A percentile compares a stretch with the other conserved stretches of the same genome.
These are phyloP conservation scores for Squalus acanthias DNA, from an alignment of 2,797 vertebrate genomes.

Conservation along the genomic window DNA sequence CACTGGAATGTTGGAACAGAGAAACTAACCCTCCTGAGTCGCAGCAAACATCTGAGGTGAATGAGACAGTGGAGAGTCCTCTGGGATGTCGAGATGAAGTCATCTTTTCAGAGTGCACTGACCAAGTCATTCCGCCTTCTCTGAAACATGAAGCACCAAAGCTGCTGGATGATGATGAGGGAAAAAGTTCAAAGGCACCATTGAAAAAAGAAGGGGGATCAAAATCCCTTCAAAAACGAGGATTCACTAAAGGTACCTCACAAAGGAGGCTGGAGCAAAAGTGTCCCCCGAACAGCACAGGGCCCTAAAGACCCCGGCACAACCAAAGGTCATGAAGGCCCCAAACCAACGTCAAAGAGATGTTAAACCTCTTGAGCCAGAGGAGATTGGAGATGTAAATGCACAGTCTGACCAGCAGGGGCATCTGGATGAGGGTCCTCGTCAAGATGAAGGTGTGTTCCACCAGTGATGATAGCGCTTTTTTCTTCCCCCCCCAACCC, in stretches of 20 bases:
- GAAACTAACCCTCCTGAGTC: background rate
- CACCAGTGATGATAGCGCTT: background rate
- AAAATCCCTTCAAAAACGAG: slow-evolving; percentile 6
- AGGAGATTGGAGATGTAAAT: background rate
- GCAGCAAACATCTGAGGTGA: background rate
- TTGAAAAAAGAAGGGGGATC: background rate
- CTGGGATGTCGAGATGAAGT: background rate
- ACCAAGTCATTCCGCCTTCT: background rate
- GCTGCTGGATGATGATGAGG: background rate
- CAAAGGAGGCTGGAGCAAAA: background rate
- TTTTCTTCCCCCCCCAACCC: background rate
- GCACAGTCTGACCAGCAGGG: background rate
- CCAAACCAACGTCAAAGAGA: background rate
- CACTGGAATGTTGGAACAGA: background rate
- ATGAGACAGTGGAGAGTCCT: background rate
- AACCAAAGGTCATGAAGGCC: background rate
- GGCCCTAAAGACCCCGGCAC: background rate
- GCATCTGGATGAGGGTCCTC: slow-evolving; percentile 6
- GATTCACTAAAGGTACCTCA: background rate
- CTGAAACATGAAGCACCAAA: background rate
- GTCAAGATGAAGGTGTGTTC: slow-evolving; percentile 34
- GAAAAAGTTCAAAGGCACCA: background rate
- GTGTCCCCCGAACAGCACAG: background rate
- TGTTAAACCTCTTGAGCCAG: background rate
- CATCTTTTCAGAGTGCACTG: background rate